Percentiles rank a stretch among this genome's conserved stretches.
phyloP scores from a whole-genome alignment of 2,888 invertebrate genomes.

The Andrena dorsata region DNA sequence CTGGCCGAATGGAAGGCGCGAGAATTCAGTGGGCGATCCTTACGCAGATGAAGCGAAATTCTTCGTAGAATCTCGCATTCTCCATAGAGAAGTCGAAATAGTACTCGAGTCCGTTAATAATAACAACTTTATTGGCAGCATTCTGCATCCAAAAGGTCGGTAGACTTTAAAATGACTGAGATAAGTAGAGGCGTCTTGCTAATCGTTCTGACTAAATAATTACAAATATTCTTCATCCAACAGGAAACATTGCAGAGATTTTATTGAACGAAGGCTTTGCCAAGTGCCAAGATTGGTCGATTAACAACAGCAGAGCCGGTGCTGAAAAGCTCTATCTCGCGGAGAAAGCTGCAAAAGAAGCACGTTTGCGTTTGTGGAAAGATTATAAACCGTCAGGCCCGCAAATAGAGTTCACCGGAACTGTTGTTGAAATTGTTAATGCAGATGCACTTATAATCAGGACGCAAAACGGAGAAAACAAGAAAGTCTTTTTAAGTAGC shows the following conservation, averaged over 20 bases:
- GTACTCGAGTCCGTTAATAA: slow-evolving; percentile 97
- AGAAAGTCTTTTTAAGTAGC: slow-evolving; percentile 97
- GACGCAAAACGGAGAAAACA: slow-evolving; percentile 90
- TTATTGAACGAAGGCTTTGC: slow-evolving; percentile 96
- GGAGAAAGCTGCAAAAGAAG: slow-evolving; percentile 95
- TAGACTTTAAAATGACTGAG: slow-evolving; percentile 10
- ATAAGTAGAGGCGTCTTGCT: not conserved
- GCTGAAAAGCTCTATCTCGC: slow-evolving; percentile 94
- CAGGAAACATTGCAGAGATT: slow-evolving; percentile 96
- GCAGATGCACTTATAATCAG: slow-evolving; percentile 97
- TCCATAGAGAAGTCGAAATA: slow-evolving; percentile 96
- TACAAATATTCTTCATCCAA: slow-evolving; percentile 11
- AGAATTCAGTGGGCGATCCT: slow-evolving; percentile 90
- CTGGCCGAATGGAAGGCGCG: slow-evolving; percentile 91
- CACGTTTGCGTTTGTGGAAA: slow-evolving; percentile 95
- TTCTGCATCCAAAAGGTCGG: slow-evolving; percentile 93
- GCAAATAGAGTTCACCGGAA: slow-evolving; percentile 92
- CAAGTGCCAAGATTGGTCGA: slow-evolving; percentile 97
- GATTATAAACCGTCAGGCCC: slow-evolving; percentile 93
- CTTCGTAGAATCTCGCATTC: slow-evolving; percentile 95
- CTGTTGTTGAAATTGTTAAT: slow-evolving; percentile 95
- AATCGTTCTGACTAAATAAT: slow-evolving; percentile 4
- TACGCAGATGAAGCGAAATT: slow-evolving; percentile 96
- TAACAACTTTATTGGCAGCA: slow-evolving; percentile 96
- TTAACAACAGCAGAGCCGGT: slow-evolving; percentile 92